These are phyloP conservation scores for Zaprionus ornatus DNA, from an alignment of 1,140 invertebrate genomes.

Conservation along the genomic window DNA sequence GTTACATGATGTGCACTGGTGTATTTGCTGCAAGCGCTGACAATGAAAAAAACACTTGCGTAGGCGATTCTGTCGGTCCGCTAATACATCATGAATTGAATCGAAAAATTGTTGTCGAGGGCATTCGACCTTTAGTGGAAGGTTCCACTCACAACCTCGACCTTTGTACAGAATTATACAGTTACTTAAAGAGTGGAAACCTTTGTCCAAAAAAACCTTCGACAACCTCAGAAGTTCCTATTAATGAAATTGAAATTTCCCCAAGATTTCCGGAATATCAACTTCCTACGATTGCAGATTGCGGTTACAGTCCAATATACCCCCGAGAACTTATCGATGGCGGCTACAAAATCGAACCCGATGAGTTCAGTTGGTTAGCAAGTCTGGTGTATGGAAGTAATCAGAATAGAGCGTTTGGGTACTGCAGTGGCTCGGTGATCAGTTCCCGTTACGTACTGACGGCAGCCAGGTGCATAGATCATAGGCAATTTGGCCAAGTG, in stretches of 20 bases:
- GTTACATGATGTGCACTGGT: too few relatives aligned
- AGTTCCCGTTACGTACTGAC: conserved; percentile 9
- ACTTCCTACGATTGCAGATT: conserved; percentile 11
- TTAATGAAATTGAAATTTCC: too few relatives aligned
- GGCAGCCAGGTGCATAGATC: neutral
- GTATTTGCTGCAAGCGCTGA: too few relatives aligned
- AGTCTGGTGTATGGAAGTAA: neutral
- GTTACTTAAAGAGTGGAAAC: too few relatives aligned
- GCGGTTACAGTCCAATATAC: neutral
- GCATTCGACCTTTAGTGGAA: too few relatives aligned
- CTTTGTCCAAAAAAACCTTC: accelerated
- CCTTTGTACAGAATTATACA: too few relatives aligned
- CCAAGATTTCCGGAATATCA: neutral
- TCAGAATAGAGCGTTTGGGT: neutral
- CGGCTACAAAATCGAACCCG: neutral
- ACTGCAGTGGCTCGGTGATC: conserved; percentile 5
- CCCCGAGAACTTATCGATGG: neutral
- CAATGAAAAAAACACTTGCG: too few relatives aligned
- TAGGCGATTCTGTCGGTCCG: too few relatives aligned
- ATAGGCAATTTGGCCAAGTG: neutral
- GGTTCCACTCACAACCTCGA: too few relatives aligned
- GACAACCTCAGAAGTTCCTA: too few relatives aligned
- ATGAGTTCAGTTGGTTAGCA: conserved; percentile 20
- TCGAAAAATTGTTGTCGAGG: too few relatives aligned
- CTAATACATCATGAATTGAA: too few relatives aligned